phyloP scores from a whole-genome alignment of 2,113 vertebrate species.

The Loxodonta africana region DNA sequence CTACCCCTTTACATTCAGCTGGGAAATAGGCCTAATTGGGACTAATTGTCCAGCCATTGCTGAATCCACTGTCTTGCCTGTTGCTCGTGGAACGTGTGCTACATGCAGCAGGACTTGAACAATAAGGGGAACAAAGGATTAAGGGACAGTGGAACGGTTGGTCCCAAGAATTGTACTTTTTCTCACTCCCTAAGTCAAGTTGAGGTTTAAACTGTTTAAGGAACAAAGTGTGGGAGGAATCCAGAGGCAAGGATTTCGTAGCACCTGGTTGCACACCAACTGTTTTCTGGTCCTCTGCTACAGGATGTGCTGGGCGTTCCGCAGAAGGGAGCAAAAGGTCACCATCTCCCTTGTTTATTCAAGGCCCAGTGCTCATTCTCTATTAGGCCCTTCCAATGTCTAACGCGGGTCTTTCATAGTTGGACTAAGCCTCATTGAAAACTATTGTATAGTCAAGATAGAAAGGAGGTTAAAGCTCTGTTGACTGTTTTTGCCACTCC shows the following conservation, averaged over 20 bases:
- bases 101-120: slow-evolving; percentile 68
- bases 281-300: background rate
- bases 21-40: slow-evolving; percentile 88
- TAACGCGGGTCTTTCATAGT: slow-evolving; percentile 68
- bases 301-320: slow-evolving; percentile 46
- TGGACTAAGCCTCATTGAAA: slow-evolving; percentile 70
- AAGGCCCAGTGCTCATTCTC: slow-evolving; percentile 68
- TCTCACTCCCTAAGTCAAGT: slow-evolving; percentile 24
- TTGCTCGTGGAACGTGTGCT: slow-evolving; percentile 81
- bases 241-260: background rate
- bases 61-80: slow-evolving; percentile 83
- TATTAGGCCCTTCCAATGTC: slow-evolving; percentile 52
- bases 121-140: slow-evolving; percentile 80
- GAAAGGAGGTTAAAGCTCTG: slow-evolving; percentile 65
- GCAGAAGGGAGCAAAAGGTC: slow-evolving; percentile 58
- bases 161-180: slow-evolving; percentile 62
- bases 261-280: slow-evolving; percentile 44
- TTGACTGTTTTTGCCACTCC: slow-evolving; percentile 57
- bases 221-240: slow-evolving; percentile 6
- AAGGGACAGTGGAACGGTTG: slow-evolving; percentile 56
- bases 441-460: slow-evolving; percentile 54
- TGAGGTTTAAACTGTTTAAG: slow-evolving; percentile 24
- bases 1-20: slow-evolving; percentile 80
- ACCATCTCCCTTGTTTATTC: slow-evolving; percentile 68
- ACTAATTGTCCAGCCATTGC: slow-evolving; percentile 86